These are phyloP conservation scores for Neolamprologus brichardi DNA, from an alignment of 2,113 vertebrate genomes.

Conservation along the genomic window DNA sequence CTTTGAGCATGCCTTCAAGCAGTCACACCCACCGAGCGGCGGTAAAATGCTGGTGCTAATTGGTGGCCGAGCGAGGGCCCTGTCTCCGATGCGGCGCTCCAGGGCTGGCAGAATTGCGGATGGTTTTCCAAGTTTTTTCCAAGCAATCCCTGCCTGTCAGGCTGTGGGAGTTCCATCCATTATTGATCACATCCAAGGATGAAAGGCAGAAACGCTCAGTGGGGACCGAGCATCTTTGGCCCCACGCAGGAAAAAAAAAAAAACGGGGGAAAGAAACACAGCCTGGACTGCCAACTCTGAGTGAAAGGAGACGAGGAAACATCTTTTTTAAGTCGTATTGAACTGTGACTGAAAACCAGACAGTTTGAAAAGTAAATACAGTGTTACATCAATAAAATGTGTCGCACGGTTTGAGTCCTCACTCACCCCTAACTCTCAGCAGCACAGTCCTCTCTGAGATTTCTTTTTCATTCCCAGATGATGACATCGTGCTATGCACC, in stretches of 20 bases:
- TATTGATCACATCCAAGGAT: constrained; percentile 70
- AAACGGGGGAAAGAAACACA: constrained; percentile 13
- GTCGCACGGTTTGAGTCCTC: background rate
- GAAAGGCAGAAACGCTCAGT: constrained; percentile 62
- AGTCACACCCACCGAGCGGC: constrained; percentile 40
- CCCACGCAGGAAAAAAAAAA: constrained; percentile 19
- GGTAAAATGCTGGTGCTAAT: constrained; percentile 60
- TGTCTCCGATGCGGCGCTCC: constrained; percentile 10
- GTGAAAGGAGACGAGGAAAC: constrained; percentile 31
- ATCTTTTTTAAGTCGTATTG: constrained; percentile 11
- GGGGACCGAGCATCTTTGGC: constrained; percentile 61
- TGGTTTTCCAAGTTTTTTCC: constrained; percentile 49
- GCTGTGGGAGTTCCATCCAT: constrained; percentile 68
- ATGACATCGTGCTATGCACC: constrained; percentile 26
- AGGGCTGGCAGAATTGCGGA: constrained; percentile 35
- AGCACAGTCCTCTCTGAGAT: background rate
- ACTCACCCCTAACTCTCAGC: constrained; percentile 9
- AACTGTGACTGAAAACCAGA: background rate
- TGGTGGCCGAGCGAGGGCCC: constrained; percentile 45
- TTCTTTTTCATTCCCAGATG: constrained; percentile 12
- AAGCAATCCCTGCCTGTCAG: constrained; percentile 49
- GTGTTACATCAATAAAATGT: background rate
- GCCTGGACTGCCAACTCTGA: constrained; percentile 34
- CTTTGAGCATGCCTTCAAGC: constrained; percentile 39
- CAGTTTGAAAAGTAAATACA: background rate